phyloP scores from a whole-genome alignment of 2,113 vertebrate genomes.

The Varanus komodoensis region DNA sequence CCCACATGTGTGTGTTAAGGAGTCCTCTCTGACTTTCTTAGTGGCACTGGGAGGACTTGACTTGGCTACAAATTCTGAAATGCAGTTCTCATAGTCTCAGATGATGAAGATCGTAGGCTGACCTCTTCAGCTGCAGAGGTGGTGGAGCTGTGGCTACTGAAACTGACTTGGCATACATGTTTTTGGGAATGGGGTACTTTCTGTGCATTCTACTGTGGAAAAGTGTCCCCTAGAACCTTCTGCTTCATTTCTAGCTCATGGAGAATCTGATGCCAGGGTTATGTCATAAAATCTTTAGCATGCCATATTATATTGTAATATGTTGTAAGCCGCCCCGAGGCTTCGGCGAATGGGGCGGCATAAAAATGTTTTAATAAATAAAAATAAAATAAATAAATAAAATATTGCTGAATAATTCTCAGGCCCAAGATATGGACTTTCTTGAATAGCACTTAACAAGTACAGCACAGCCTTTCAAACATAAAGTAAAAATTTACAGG shows the following conservation, averaged over 20 bases:
- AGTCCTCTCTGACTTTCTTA: background rate
- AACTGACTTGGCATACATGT: background rate
- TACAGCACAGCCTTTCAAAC: background rate
- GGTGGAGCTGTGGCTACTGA: background rate
- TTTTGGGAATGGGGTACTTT: background rate
- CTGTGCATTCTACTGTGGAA: background rate
- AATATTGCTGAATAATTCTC: background rate
- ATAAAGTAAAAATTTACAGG: background rate
- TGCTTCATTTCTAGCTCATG: background rate
- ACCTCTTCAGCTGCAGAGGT: background rate
- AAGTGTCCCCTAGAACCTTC: background rate
- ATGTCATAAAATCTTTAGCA: background rate
- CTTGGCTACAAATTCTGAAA: background rate
- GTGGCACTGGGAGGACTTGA: background rate
- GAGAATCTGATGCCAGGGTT: no score
- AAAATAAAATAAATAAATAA: no score
- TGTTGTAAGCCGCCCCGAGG: no score
- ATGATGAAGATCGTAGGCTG: background rate
- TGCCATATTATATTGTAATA: background rate
- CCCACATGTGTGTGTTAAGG: background rate
- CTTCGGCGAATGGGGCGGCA: no score
- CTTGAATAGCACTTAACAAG: background rate
- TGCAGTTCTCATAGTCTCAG: background rate
- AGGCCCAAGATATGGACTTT: background rate
- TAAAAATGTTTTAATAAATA: no score